Evolutionary conservation across 2,888 invertebrate species (phyloP).

Genomic region (Cryptus armator): DNA sequence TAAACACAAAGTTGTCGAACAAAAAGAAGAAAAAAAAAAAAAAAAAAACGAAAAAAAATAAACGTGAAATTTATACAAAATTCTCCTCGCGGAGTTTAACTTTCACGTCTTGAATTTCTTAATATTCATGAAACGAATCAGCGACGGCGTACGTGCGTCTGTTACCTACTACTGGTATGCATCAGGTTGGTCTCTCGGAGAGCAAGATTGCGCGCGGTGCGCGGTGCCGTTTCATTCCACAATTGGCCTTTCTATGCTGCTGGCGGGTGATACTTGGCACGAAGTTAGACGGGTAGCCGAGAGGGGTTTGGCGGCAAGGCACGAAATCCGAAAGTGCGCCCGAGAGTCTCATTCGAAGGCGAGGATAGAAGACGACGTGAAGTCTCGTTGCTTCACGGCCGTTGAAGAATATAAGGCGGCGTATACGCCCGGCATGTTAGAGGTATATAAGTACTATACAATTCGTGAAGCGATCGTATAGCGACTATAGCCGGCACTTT

Average conservation of each 20-base stretch:
- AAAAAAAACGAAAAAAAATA: not conserved
- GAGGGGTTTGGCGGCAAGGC: constrained; percentile 6
- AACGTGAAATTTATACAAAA: not conserved
- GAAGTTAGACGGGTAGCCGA: constrained; percentile 13
- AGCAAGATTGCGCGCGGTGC: constrained; percentile 43
- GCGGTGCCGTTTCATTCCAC: constrained; percentile 66
- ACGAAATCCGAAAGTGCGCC: constrained; percentile 62
- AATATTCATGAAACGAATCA: constrained; percentile 58
- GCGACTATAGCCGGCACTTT: constrained; percentile 62
- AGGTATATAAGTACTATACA: constrained; percentile 28
- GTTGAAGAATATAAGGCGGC: constrained; percentile 26
- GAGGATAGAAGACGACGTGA: constrained; percentile 11
- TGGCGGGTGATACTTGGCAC: constrained; percentile 48
- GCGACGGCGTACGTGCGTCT: constrained; percentile 50
- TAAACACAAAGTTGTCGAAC: not conserved
- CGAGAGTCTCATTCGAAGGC: constrained; percentile 39
- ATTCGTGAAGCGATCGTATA: constrained; percentile 46
- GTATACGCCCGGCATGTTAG: not conserved
- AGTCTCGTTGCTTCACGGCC: constrained; percentile 29
- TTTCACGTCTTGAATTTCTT: constrained; percentile 59
- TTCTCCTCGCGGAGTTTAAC: constrained; percentile 18
- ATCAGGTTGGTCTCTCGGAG: constrained; percentile 34
- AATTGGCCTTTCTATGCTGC: constrained; percentile 66
- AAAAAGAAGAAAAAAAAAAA: not conserved
- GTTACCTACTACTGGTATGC: constrained; percentile 13